A percentile compares a stretch with the other conserved stretches of the same genome.
Evolutionary conservation across 2,113 vertebrate species (phyloP).

Genomic region (Nicator chloris): DNA sequence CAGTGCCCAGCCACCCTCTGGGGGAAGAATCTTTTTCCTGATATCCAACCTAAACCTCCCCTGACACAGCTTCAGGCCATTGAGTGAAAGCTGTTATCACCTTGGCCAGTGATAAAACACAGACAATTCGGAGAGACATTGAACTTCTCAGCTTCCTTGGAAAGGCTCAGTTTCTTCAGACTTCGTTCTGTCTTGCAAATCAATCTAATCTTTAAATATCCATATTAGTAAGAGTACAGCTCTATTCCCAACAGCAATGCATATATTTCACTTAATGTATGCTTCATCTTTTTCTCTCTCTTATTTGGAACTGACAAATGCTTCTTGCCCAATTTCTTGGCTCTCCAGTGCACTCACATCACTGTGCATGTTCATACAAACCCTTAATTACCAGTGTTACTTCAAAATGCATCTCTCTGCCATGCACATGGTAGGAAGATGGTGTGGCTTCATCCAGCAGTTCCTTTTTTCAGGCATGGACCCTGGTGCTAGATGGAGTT

Average conservation of each 20-base stretch:
- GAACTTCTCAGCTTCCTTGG: not conserved
- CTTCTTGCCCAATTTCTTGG: not conserved
- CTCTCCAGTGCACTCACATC: not conserved
- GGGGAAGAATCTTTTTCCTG: not conserved
- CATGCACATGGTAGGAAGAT: not conserved
- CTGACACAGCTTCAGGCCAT: not conserved
- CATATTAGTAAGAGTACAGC: not conserved
- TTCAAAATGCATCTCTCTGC: not conserved
- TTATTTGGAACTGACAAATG: not conserved
- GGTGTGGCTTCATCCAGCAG: not conserved
- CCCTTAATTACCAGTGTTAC: not conserved
- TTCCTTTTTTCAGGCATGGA: slow-evolving; percentile 28
- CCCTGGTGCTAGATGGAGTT: slow-evolving; percentile 31
- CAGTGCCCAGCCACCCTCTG: not conserved
- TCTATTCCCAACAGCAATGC: not conserved
- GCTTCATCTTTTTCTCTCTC: not conserved
- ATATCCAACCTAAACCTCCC: not conserved
- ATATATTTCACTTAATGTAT: not conserved
- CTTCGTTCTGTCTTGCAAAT: not conserved
- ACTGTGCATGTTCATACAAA: not conserved
- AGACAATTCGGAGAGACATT: not conserved
- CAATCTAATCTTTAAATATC: not conserved
- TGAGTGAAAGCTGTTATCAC: not conserved
- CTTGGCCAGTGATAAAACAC: not conserved
- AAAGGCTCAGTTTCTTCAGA: not conserved